Conservation (phyloP, 37 sponge, comb jelly and placozoan species). For the Ephydatia muelleri region DNA sequence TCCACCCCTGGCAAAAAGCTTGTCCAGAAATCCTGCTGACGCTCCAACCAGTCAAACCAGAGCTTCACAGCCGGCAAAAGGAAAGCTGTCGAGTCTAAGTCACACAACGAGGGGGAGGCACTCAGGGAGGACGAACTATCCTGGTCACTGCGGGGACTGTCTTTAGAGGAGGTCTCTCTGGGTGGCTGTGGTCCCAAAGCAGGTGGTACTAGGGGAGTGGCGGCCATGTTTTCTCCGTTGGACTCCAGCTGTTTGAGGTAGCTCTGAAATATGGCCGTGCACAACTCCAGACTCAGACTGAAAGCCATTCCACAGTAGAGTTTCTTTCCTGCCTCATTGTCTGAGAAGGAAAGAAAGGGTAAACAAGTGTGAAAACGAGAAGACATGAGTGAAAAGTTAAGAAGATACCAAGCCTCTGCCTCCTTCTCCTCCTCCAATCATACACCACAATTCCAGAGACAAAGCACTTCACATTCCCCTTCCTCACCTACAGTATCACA, state of each 20-base stretch:
- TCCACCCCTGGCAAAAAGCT: background rate
- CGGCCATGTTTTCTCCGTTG: background rate
- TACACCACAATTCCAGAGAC: too few relatives aligned
- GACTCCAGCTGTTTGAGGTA: background rate
- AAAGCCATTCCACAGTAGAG: constrained; percentile 41
- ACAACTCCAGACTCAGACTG: constrained; percentile 19
- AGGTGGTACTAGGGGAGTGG: background rate
- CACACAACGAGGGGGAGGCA: background rate
- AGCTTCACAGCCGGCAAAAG: constrained; percentile 51
- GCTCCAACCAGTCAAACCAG: constrained; percentile 58
- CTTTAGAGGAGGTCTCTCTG: background rate
- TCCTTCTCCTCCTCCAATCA: too few relatives aligned
- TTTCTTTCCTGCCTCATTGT: background rate
- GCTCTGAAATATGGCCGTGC: background rate
- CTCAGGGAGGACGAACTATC: background rate
- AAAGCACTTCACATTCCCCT: too few relatives aligned
- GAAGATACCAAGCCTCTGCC: too few relatives aligned
- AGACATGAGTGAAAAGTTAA: too few relatives aligned
- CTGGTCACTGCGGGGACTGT: background rate
- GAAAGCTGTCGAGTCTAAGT: background rate
- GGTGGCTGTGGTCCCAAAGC: background rate
- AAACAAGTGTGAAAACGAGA: background rate
- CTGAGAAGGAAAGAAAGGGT: background rate
- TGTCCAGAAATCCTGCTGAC: constrained; percentile 45
- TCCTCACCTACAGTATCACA: too few relatives aligned